Base-by-base conservation (phyloP, 2,888 invertebrate species). In the Petrophora chlorosata region DNA sequence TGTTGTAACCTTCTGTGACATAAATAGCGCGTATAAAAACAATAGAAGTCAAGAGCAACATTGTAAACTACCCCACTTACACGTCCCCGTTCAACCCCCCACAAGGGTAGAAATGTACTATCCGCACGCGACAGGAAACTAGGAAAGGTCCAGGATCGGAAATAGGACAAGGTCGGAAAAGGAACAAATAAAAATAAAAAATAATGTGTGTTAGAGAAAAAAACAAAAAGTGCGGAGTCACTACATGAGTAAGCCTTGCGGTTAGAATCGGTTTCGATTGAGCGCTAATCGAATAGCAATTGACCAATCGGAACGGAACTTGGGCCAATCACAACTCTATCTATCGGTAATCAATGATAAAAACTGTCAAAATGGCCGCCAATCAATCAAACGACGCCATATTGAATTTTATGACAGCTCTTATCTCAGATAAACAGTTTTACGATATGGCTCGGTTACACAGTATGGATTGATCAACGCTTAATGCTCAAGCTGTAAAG, bases 1-100 rank as follows among this genome's bases (percentile, higher is more conserved):
- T 13, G 12, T 23, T 9, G 16, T 9, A 47, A 32, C 41, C 22
- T 49, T 33, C 28, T 23, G 4, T 12, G 66, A 65, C 67, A 65
- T 45, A 41, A 54, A 63, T 63, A 69, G 71, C 72, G 73, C 73
- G 73, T 71, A 71, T 73, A 73, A 71, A 70, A 76, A 78, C 73
- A 67, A 76, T 78, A 76, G 76, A 74, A 76, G 73, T 39, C 33
- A 43, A 49, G 39, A 44, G 34, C 29, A 50, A 50, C 43, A 25
- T 10, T 33, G 33, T 28, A 38, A 49, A 33, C 43, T 34, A 32
- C 46, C 52, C 49, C 19, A 46, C 42, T 48, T 52, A 49, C 51
- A 54, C 42, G 48, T 48, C 48, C 42, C 39, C 53, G 56, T 34
- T 47, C 50, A 53, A 45, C 48, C 47, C 58, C 55, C 51, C 53